Conservation (phyloP, 2,888 invertebrate genomes). For the Agriopis marginaria region DNA sequence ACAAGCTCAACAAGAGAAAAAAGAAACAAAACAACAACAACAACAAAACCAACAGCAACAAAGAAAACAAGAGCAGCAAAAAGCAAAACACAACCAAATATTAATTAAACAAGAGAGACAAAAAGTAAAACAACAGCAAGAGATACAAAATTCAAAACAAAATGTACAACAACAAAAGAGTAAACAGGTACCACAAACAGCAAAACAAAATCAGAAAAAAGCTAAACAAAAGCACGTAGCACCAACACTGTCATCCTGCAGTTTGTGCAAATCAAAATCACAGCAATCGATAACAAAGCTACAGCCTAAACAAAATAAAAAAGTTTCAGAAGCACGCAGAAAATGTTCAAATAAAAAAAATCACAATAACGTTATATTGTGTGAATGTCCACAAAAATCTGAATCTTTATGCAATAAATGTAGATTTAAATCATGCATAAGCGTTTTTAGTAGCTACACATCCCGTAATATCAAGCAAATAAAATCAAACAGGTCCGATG, state of each 20-base stretch:
- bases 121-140: background rate
- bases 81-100: background rate
- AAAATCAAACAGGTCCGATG: background rate
- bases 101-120: background rate
- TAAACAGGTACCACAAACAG: background rate
- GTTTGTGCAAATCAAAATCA: background rate
- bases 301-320: background rate
- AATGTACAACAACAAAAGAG: background rate
- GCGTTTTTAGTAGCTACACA: background rate
- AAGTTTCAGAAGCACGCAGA: background rate
- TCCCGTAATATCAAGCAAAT: background rate
- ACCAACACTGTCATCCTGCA: background rate
- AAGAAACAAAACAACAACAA: background rate
- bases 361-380: background rate
- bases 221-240: background rate
- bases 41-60: background rate
- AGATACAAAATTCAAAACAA: background rate
- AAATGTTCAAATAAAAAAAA: background rate
- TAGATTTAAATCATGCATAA: background rate
- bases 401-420: background rate
- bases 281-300: background rate
- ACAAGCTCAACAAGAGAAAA: background rate
- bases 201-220: constrained; percentile 5
- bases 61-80: background rate
- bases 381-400: background rate